Conservation (phyloP, 2,888 invertebrate genomes). For the Xylota segnis region DNA sequence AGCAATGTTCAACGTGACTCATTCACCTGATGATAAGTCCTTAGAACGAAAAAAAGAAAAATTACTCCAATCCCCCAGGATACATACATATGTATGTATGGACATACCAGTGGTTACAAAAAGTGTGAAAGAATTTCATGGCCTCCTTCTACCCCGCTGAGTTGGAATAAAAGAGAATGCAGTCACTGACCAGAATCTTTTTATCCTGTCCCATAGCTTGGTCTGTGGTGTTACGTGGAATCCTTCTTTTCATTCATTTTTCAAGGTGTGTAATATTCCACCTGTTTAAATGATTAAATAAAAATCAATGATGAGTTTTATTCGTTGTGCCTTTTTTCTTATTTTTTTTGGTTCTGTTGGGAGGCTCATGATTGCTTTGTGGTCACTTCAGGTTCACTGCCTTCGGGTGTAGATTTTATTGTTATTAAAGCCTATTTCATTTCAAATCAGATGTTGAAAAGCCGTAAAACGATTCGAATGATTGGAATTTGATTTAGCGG, state of each 20-base stretch:
- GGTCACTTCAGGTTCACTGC: not conserved
- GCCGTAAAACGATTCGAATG: not conserved
- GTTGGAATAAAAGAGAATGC: constrained; percentile 42
- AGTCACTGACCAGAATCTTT: constrained; percentile 32
- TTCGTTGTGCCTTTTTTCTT: no score
- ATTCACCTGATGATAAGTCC: constrained; percentile 50
- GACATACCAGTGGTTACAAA: not conserved
- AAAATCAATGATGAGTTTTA: no score
- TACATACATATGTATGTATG: no score
- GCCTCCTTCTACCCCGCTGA: not conserved
- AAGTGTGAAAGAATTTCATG: constrained; percentile 37
- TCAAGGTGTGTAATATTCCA: constrained; percentile 11
- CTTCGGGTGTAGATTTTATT: not conserved
- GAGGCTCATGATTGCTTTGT: no score
- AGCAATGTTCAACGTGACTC: constrained; percentile 45
- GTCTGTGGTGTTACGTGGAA: not conserved
- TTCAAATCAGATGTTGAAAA: not conserved
- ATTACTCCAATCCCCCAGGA: constrained; percentile 4
- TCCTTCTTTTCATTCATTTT: not conserved
- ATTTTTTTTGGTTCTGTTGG: no score
- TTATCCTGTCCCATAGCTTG: not conserved
- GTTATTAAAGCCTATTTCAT: not conserved
- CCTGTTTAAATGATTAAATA: constrained; percentile 30
- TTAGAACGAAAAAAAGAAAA: constrained; percentile 5
- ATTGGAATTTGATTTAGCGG: constrained; percentile 15